Conservation (phyloP, 2,797 vertebrate genomes). For the Semaprochilodus insignis region DNA sequence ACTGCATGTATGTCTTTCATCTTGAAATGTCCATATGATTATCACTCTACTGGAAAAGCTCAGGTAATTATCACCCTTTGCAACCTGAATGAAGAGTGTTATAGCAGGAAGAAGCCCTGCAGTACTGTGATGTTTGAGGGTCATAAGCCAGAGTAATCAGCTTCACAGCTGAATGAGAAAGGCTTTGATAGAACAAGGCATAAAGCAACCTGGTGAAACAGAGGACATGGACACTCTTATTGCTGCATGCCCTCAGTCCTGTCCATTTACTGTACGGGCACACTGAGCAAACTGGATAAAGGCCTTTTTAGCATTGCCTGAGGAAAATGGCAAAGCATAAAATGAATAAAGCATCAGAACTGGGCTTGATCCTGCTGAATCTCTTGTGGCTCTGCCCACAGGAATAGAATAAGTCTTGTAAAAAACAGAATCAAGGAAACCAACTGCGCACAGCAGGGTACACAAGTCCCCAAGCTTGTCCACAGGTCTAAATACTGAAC, state of each 20-base stretch:
- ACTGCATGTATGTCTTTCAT: neutral
- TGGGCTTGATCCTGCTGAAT: neutral
- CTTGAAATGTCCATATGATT: neutral
- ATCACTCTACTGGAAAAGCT: neutral
- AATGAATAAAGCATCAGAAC: neutral
- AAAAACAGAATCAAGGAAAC: slow-evolving; percentile 17
- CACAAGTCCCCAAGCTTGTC: neutral
- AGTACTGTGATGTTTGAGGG: neutral
- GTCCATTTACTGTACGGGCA: neutral
- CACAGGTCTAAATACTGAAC: too few species aligned
- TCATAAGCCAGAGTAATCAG: neutral
- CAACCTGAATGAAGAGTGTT: neutral
- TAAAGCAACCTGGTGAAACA: neutral
- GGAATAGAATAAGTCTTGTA: neutral
- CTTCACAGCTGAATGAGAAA: neutral
- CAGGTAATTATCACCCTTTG: neutral
- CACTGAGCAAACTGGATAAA: neutral
- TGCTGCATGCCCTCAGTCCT: neutral
- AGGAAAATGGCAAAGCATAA: neutral
- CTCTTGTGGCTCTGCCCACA: slow-evolving; percentile 2
- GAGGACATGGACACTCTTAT: neutral
- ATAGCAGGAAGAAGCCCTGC: too few species aligned
- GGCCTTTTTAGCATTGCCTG: neutral
- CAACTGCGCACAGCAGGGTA: neutral
- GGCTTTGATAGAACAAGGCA: neutral